Conservation (phyloP, 2,888 invertebrate species). For the Xestia c-nigrum region DNA sequence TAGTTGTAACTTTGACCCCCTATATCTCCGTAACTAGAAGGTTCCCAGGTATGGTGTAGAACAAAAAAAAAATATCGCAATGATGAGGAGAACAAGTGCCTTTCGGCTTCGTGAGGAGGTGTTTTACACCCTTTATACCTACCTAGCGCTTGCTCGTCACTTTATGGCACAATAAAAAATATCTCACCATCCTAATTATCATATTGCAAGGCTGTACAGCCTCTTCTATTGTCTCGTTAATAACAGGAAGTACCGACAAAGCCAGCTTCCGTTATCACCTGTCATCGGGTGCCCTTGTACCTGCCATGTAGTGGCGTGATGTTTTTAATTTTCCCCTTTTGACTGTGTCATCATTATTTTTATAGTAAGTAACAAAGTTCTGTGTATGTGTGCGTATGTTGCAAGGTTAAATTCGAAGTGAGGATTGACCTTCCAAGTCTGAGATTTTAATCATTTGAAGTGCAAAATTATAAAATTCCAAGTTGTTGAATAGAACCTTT, state of each 20-base stretch:
- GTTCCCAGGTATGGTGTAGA: too few relatives aligned
- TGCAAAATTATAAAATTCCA: background rate
- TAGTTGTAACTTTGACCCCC: too few relatives aligned
- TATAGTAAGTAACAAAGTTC: background rate
- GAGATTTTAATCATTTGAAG: background rate
- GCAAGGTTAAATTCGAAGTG: background rate
- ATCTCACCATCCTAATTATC: conserved; percentile 11
- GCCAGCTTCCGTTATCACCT: conserved; percentile 44
- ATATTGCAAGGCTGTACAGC: conserved; percentile 7
- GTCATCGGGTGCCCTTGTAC: conserved; percentile 25
- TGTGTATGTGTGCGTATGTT: background rate
- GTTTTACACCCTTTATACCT: too few relatives aligned
- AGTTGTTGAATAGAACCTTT: background rate
- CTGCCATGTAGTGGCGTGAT: background rate
- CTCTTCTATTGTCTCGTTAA: conserved; percentile 44
- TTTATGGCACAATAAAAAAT: background rate
- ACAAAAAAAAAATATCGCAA: too few relatives aligned
- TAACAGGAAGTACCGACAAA: conserved; percentile 41
- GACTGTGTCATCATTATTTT: background rate
- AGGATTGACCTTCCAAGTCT: background rate
- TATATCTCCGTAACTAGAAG: too few relatives aligned
- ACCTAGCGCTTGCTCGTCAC: background rate
- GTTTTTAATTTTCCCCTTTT: background rate
- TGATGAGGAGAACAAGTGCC: too few relatives aligned
- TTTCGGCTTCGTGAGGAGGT: too few relatives aligned